A percentile compares a stretch with the other conserved stretches of the same genome.
phyloP scores from a whole-genome alignment of 2,797 vertebrate species.

The Margarornis squamiger region DNA sequence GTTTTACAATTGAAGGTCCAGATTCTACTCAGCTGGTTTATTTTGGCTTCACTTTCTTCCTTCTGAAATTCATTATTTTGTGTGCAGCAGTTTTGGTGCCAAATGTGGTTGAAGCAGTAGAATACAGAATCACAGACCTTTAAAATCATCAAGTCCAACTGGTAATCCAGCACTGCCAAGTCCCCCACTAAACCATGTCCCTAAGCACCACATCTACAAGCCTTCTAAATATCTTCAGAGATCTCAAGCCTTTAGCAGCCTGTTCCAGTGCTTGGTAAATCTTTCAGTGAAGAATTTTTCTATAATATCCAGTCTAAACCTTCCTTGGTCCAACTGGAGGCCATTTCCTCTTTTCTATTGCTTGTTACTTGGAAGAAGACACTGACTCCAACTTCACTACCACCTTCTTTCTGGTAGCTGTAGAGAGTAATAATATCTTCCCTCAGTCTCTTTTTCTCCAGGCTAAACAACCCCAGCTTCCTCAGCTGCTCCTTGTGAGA shows the following conservation, averaged over 20 bases:
- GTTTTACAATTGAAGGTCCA: background rate
- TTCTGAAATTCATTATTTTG: background rate
- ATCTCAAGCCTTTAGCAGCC: background rate
- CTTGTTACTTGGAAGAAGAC: background rate
- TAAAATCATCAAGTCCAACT: background rate
- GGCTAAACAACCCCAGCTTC: background rate
- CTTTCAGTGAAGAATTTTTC: background rate
- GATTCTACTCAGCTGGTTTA: background rate
- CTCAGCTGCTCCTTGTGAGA: background rate
- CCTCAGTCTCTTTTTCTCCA: background rate
- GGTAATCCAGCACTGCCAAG: background rate
- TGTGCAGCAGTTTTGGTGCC: background rate
- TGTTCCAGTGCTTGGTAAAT: background rate
- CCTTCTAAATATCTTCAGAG: background rate
- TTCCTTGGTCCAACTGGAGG: background rate
- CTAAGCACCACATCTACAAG: background rate
- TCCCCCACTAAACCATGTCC: background rate
- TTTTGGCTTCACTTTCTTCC: background rate
- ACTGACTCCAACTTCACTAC: background rate
- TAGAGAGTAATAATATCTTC: background rate
- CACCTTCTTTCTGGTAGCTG: background rate
- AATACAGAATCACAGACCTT: background rate
- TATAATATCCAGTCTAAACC: background rate
- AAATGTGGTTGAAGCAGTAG: background rate
- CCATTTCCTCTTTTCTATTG: background rate